phyloP scores from a whole-genome alignment of 2,888 invertebrate genomes.

The Limnephilus marmoratus region DNA sequence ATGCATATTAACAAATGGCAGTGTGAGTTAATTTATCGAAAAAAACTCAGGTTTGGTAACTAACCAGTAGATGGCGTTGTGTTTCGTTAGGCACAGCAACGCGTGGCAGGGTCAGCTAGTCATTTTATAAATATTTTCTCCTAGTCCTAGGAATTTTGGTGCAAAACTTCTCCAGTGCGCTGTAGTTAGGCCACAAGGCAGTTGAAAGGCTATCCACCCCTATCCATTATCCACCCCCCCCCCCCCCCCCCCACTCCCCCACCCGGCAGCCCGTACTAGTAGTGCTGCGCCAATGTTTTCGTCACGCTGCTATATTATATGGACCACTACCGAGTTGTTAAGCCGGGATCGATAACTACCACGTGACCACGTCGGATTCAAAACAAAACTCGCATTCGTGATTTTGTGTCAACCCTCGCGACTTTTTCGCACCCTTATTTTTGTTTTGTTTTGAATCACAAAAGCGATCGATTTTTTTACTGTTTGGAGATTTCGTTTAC shows the following conservation, averaged over 20 bases:
- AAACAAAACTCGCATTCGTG: not conserved
- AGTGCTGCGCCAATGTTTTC: not conserved
- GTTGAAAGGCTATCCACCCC: not conserved
- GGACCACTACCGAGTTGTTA: not conserved
- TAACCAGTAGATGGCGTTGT: too few species aligned
- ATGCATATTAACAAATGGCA: too few species aligned
- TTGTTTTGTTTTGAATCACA: not conserved
- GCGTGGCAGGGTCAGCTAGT: too few species aligned
- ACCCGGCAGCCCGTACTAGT: not conserved
- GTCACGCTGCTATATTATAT: not conserved
- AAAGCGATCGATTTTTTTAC: not conserved
- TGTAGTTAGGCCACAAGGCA: not conserved
- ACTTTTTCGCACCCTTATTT: not conserved
- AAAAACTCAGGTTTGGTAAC: too few species aligned
- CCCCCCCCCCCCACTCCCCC: too few species aligned
- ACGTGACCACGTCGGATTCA: not conserved
- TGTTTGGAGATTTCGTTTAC: not conserved
- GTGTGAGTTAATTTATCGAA: too few species aligned
- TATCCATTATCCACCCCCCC: not conserved
- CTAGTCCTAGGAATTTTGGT: too few species aligned
- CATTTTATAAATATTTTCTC: too few species aligned
- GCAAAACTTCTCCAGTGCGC: not conserved
- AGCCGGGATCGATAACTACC: not conserved
- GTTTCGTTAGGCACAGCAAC: too few species aligned
- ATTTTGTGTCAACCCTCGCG: not conserved